phyloP scores from a whole-genome alignment of 2,888 invertebrate genomes.

The Acrobasis suavella region DNA sequence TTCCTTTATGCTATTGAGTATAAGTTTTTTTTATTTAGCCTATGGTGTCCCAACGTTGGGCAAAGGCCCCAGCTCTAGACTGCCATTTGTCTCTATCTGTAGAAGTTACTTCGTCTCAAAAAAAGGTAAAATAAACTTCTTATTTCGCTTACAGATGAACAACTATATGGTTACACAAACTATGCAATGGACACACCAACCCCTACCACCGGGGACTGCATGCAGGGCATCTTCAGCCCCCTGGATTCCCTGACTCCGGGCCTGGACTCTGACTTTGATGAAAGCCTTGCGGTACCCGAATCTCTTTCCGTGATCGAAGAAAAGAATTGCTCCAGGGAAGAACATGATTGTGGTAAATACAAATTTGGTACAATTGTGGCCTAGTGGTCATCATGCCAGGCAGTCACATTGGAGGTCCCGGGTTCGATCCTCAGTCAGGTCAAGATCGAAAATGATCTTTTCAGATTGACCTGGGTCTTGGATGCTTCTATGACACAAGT shows the following conservation, averaged over 20 bases:
- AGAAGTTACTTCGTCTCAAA: background rate
- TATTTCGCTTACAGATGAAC: slow-evolving; percentile 61
- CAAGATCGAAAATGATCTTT: too few relatives aligned
- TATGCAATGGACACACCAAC: slow-evolving; percentile 76
- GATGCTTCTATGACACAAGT: too few relatives aligned
- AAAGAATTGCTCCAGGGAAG: slow-evolving; percentile 59
- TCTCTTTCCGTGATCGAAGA: slow-evolving; percentile 86
- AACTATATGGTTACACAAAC: slow-evolving; percentile 74
- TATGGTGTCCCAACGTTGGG: too few relatives aligned
- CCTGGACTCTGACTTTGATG: slow-evolving; percentile 90
- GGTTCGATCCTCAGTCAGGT: too few relatives aligned
- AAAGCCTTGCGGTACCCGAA: slow-evolving; percentile 89
- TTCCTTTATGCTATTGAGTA: too few relatives aligned
- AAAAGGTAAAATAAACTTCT: background rate
- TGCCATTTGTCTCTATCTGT: too few relatives aligned
- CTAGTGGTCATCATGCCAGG: too few relatives aligned
- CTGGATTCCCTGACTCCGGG: slow-evolving; percentile 79
- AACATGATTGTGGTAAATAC: slow-evolving; percentile 52
- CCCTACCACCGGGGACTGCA: slow-evolving; percentile 66
- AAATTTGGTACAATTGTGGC: background rate
- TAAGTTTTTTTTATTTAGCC: too few relatives aligned
- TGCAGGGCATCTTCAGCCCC: slow-evolving; percentile 73
- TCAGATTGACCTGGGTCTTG: too few relatives aligned
- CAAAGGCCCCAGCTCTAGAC: too few relatives aligned
- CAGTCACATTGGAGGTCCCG: too few relatives aligned